Conservation (phyloP, 2,113 vertebrate genomes). For the Esox niger region DNA sequence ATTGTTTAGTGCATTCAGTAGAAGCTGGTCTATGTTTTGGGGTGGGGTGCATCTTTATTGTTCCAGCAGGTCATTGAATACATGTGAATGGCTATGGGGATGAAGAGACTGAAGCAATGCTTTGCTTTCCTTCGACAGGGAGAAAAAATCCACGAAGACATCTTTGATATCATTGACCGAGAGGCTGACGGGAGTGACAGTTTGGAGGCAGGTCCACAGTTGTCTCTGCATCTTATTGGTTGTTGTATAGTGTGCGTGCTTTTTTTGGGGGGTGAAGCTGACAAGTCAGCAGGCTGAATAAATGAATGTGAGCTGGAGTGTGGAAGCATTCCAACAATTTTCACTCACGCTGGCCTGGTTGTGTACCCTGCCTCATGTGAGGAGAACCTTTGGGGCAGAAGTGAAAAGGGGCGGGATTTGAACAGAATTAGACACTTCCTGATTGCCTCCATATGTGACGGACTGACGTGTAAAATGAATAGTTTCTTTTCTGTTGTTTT, state of each 20-base stretch:
- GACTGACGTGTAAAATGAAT: slow-evolving; percentile 1
- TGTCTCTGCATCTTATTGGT: slow-evolving; percentile 9
- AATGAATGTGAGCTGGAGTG: neutral
- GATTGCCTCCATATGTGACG: slow-evolving; percentile 28
- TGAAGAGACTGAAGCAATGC: neutral
- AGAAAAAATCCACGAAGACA: slow-evolving; percentile 98
- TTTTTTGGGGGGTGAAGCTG: neutral
- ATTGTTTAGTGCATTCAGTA: neutral
- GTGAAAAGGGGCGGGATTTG: neutral
- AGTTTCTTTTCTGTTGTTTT: neutral
- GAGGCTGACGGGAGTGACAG: slow-evolving; percentile 99
- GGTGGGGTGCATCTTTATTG: no score
- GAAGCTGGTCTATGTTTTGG: neutral
- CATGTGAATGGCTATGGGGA: neutral
- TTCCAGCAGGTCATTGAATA: no score
- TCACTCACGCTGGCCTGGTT: neutral
- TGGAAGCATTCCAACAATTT: neutral
- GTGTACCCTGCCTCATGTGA: slow-evolving; percentile 9
- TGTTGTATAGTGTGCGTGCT: no score
- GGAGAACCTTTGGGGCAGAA: neutral
- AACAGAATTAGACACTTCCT: slow-evolving; percentile 18
- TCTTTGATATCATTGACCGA: slow-evolving; percentile 98
- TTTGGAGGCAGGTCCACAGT: slow-evolving; percentile 82
- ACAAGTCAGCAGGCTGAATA: neutral
- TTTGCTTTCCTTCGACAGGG: slow-evolving; percentile 69